Percentiles rank a stretch among this genome's conserved stretches.
Conservation (phyloP, 2,113 vertebrate genomes). For the Lota lota region DNA sequence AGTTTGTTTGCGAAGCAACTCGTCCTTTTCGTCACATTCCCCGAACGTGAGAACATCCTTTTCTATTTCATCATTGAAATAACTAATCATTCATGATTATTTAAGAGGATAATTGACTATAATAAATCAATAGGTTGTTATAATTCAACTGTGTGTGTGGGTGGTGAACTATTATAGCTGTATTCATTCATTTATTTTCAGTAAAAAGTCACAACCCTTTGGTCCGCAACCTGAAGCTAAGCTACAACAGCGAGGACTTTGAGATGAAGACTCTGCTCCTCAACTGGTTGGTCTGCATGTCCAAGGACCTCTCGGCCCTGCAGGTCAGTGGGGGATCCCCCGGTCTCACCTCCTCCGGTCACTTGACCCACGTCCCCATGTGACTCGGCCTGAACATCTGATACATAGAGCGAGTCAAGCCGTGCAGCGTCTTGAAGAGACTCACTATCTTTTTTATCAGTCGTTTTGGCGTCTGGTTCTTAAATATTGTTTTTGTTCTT, state of each 20-base stretch:
- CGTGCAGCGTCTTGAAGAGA: too few species aligned
- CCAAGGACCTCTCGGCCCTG: constrained; percentile 72
- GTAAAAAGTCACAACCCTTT: constrained; percentile 81
- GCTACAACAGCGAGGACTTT: constrained; percentile 82
- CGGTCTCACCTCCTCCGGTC: background rate
- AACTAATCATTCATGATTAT: background rate
- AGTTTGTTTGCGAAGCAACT: constrained; percentile 87
- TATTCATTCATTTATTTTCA: constrained; percentile 38
- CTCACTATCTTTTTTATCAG: too few species aligned
- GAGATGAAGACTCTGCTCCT: constrained; percentile 92
- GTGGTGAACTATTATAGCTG: background rate
- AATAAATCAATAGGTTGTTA: background rate
- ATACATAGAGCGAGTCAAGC: too few species aligned
- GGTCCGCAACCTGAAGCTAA: constrained; percentile 77
- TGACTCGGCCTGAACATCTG: background rate
- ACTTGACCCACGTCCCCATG: background rate
- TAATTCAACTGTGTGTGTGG: background rate
- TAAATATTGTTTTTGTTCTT: too few species aligned
- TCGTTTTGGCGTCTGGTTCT: too few species aligned
- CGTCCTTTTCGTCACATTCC: constrained; percentile 78
- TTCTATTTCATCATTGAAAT: background rate
- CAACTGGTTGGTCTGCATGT: constrained; percentile 82
- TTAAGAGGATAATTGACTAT: background rate
- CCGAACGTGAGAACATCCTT: constrained; percentile 77
- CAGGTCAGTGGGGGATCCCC: constrained; percentile 68